Base-by-base conservation (phyloP, 2,113 vertebrate genomes). In the Malurus alboscapulatus region DNA sequence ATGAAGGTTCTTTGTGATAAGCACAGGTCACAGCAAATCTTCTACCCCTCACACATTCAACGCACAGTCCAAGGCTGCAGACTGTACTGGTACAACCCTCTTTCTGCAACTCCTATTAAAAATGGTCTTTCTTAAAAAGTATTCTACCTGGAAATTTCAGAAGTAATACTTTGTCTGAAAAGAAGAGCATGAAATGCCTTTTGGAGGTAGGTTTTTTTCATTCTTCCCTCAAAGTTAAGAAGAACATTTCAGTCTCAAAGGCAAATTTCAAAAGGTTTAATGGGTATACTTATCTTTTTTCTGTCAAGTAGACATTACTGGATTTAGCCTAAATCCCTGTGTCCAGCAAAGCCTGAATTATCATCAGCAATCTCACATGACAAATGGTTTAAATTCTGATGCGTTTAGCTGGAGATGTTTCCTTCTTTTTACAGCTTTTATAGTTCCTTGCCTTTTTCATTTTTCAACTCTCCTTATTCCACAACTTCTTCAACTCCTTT, bases 291-390 rank as follows among this genome's bases (percentile, higher is more conserved):
- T 71, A 34, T 48, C 34, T 73, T 84, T 80, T 32, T 8, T 65
- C 42, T 57, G 27, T 27, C n/a, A 57, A 80, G 42, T 40, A 72
- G 30, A 77, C 1, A 2, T 51, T 54, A 51, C 12, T 24, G 50
- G 26, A 83, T 88, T 86, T 63, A 91, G n/a, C 30, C 36, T 36
- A 88, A 86, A 92, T 48, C 68, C 27, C 36, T 57, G 21, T 80
- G 47, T 81, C 73, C 90, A 77, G 84, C 50, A 92, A 87, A 88
- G 63, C 11, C 63, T 74, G n/a, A 91, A 73, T 84, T 66, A 88
- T 53, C 17, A 40, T 50, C 68, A 88, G 18, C 59, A 91, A 40
- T 25, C 13, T 75, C 19, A 66, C 30, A 45, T n/a, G 19, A 76
- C 21, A 65, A 59, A 30, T 0, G 0, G 17, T 44, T 80, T 84